Conservation (phyloP, 2,113 vertebrate species). For the Andinoacara biseriatus region DNA sequence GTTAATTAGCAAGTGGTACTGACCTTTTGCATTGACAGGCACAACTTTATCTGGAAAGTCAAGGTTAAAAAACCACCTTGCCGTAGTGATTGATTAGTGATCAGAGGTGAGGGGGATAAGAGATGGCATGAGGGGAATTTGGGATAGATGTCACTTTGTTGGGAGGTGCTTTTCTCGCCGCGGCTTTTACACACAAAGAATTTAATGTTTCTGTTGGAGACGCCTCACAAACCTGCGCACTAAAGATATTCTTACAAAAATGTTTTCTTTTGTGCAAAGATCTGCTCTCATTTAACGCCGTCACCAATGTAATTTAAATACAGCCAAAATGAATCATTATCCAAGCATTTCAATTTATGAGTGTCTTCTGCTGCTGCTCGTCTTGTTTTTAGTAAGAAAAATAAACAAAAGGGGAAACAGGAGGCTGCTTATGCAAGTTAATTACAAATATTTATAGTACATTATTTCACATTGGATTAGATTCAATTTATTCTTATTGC, state of each 20-base stretch:
- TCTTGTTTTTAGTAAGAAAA: not conserved
- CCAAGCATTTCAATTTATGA: not conserved
- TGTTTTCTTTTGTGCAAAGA: not conserved
- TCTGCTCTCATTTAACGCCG: not conserved
- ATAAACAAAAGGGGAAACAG: not conserved
- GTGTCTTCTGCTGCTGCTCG: not conserved
- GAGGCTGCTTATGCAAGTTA: not conserved
- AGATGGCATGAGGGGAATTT: conserved; percentile 17
- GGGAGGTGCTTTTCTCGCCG: not conserved
- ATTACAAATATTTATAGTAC: not conserved
- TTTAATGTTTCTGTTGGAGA: not conserved
- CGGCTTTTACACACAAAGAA: not conserved
- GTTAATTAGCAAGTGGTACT: conserved; percentile 86
- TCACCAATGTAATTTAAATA: not conserved
- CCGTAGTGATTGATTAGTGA: conserved; percentile 79
- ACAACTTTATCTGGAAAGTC: conserved; percentile 83
- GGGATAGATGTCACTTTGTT: conserved; percentile 26
- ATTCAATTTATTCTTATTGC: too few species aligned
- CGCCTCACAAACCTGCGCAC: too few species aligned
- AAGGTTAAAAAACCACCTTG: conserved; percentile 80
- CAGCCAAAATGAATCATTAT: not conserved
- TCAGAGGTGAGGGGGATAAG: conserved; percentile 43
- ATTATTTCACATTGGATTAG: not conserved
- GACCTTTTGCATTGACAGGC: conserved; percentile 83
- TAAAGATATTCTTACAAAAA: fast-evolving